A percentile compares a stretch with the other conserved stretches of the same genome.
These are phyloP conservation scores for Aphidius gifuensis DNA, from an alignment of 1,140 invertebrate genomes.

Conservation along the genomic window DNA sequence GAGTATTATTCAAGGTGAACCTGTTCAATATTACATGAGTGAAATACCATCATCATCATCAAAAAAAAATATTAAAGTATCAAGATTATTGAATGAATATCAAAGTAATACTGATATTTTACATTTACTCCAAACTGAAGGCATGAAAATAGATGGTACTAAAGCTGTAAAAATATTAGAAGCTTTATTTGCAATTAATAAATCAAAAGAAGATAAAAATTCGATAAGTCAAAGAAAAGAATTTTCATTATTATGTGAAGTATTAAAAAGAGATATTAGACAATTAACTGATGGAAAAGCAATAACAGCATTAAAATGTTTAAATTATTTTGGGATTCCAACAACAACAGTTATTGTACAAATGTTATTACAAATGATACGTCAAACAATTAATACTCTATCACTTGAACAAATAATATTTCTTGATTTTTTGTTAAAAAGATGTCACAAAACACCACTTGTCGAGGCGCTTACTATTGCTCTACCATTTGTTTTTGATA, in stretches of 20 bases:
- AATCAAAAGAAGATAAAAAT: background rate
- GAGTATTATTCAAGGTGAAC: no score
- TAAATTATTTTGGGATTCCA: slow-evolving; percentile 58
- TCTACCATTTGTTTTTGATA: slow-evolving; percentile 63
- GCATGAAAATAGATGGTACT: background rate
- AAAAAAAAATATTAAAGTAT: no score
- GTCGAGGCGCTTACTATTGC: slow-evolving; percentile 61
- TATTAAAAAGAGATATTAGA: slow-evolving; percentile 56
- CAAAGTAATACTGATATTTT: no score
- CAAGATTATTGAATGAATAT: no score
- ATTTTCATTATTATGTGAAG: slow-evolving; percentile 53
- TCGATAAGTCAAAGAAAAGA: slow-evolving; percentile 26
- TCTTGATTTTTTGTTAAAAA: slow-evolving; percentile 58
- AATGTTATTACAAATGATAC: slow-evolving; percentile 61
- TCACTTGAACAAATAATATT: slow-evolving; percentile 61
- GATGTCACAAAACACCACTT: slow-evolving; percentile 53
- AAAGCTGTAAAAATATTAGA: slow-evolving; percentile 13
- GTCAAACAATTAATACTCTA: slow-evolving; percentile 60
- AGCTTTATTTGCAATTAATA: background rate
- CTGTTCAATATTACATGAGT: no score
- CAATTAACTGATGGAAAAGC: slow-evolving; percentile 55
- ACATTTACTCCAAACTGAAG: no score
- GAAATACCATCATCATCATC: no score
- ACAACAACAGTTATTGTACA: slow-evolving; percentile 58
- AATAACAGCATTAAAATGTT: slow-evolving; percentile 58